Evolutionary conservation across 1,140 invertebrate species (phyloP).

Genomic region (Micrasema longulum): DNA sequence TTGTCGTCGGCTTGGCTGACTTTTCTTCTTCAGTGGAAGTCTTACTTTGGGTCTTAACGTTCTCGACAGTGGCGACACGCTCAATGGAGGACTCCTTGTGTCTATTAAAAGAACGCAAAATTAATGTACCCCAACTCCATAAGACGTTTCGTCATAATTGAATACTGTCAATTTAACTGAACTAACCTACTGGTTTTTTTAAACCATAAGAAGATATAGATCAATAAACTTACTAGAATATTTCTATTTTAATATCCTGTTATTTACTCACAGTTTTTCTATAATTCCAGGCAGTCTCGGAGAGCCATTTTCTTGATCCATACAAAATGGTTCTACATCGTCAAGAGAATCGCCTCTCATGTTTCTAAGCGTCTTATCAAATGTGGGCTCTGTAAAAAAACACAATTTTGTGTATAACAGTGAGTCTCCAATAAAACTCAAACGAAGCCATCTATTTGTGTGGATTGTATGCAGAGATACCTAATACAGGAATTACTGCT

Average conservation of each 20-base stretch:
- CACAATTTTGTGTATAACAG: too few species aligned
- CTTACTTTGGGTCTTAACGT: neutral
- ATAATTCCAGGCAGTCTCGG: slow-evolving; percentile 65
- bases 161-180: too few species aligned
- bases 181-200: too few species aligned
- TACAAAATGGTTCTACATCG: slow-evolving; percentile 67
- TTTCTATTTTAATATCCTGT: neutral
- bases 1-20: neutral
- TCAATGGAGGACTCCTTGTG: neutral
- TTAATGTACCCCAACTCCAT: too few species aligned
- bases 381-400: slow-evolving; percentile 46
- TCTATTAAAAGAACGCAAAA: slow-evolving; percentile 7
- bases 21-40: neutral
- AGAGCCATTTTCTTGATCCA: slow-evolving; percentile 64
- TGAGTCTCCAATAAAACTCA: too few species aligned
- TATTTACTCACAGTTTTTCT: slow-evolving; percentile 61
- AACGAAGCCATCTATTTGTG: too few species aligned
- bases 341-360: slow-evolving; percentile 66
- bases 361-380: slow-evolving; percentile 56
- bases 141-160: too few species aligned
- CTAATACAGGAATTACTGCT: too few species aligned
- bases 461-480: too few species aligned
- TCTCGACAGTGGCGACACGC: slow-evolving; percentile 3
- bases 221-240: too few species aligned
- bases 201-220: too few species aligned